Conservation (phyloP, 2,888 invertebrate species). For the Ophion slaviceki region DNA sequence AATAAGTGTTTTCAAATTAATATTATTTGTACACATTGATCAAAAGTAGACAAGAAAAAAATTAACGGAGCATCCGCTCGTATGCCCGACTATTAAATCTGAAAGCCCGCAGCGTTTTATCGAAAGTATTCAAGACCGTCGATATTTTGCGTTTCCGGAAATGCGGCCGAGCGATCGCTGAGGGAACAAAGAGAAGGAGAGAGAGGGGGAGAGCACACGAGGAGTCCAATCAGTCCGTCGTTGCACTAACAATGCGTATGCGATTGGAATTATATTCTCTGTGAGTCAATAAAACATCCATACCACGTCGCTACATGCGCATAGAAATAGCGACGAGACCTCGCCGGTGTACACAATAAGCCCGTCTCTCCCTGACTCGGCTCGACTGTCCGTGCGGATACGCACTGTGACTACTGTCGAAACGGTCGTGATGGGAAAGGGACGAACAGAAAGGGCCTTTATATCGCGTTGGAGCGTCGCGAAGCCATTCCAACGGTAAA, state of each 20-base stretch:
- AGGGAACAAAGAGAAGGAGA: neutral
- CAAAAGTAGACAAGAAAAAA: too few species aligned
- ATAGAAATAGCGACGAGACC: conserved; percentile 28
- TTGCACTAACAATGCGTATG: conserved; percentile 45
- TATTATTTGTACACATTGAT: too few species aligned
- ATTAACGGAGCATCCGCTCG: too few species aligned
- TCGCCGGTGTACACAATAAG: conserved; percentile 4
- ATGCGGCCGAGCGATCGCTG: neutral
- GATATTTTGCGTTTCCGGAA: neutral
- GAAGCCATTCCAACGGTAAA: conserved; percentile 49
- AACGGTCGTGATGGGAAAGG: conserved; percentile 18
- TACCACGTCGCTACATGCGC: conserved; percentile 19
- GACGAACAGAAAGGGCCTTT: conserved; percentile 53
- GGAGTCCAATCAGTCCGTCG: conserved; percentile 35
- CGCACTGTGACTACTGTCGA: conserved; percentile 53
- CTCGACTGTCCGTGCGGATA: conserved; percentile 12
- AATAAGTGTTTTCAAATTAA: too few species aligned
- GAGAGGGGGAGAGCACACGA: conserved; percentile 22
- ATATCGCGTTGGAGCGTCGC: conserved; percentile 40
- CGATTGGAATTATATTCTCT: conserved; percentile 52
- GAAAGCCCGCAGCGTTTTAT: neutral
- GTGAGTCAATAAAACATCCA: conserved; percentile 61
- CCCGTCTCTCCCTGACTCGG: neutral
- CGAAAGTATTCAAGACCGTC: neutral
- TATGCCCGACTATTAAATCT: too few species aligned